Evolutionary conservation across 2,113 vertebrate species (phyloP).

Genomic region (Eolophus roseicapilla): DNA sequence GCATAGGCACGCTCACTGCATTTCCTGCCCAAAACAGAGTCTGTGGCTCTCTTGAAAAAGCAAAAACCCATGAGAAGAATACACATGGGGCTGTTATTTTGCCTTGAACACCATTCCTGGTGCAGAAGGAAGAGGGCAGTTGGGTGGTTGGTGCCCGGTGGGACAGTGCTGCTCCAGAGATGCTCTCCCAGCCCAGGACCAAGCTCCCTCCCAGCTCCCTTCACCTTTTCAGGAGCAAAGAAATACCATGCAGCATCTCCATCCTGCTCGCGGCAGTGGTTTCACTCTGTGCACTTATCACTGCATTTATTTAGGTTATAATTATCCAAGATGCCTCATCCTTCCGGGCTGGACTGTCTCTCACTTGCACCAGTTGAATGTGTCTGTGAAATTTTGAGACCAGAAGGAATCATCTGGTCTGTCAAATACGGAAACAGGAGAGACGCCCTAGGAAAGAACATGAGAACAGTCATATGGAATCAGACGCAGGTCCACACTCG

Average conservation of each 20-base stretch:
- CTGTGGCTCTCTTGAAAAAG: neutral
- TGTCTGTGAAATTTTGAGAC: neutral
- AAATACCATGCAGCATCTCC: neutral
- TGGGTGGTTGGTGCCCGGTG: neutral
- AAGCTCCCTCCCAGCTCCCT: neutral
- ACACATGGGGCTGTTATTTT: neutral
- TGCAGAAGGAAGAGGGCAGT: neutral
- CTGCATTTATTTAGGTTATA: constrained; percentile 17
- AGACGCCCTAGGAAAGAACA: constrained; percentile 6
- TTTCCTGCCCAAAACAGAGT: neutral
- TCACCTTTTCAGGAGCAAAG: neutral
- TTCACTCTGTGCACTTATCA: neutral
- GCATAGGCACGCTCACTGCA: neutral
- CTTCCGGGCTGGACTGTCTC: neutral
- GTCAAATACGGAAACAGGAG: neutral
- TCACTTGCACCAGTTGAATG: neutral
- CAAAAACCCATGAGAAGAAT: neutral
- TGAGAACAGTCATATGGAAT: neutral
- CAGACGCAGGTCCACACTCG: neutral
- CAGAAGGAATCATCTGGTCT: constrained; percentile 17
- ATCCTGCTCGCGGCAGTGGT: neutral
- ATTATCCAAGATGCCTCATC: neutral
- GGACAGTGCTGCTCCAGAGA: neutral
- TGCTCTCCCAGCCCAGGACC: neutral
- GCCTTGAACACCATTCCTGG: neutral